Percentiles rank a stretch among this genome's conserved stretches.
Conservation (phyloP, 2,888 invertebrate species). For the Diaphora mendica region DNA sequence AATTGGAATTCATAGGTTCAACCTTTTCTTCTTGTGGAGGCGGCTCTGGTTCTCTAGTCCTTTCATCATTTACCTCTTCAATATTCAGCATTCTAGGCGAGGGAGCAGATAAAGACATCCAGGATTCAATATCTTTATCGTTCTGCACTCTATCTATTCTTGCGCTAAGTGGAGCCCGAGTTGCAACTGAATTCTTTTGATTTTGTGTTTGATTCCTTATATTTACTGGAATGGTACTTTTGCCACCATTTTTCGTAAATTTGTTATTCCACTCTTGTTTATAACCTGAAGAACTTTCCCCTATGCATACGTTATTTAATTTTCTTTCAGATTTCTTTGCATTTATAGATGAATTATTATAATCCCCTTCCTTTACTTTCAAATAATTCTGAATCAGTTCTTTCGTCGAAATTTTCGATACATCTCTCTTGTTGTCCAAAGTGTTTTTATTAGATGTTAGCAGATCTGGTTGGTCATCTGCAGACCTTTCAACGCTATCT, state of each 20-base stretch:
- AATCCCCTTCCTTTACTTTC: slow-evolving; percentile 79
- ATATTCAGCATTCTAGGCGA: slow-evolving; percentile 70
- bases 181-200: slow-evolving; percentile 67
- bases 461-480: slow-evolving; percentile 50
- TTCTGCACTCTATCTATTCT: slow-evolving; percentile 77
- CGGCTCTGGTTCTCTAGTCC: slow-evolving; percentile 34
- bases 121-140: slow-evolving; percentile 82
- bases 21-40: slow-evolving; percentile 33
- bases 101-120: slow-evolving; percentile 81
- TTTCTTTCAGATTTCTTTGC: slow-evolving; percentile 69
- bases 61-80: slow-evolving; percentile 49
- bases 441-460: slow-evolving; percentile 61
- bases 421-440: slow-evolving; percentile 64
- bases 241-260: slow-evolving; percentile 53
- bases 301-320: slow-evolving; percentile 60
- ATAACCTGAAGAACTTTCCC: slow-evolving; percentile 53
- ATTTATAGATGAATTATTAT: slow-evolving; percentile 60
- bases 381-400: slow-evolving; percentile 81
- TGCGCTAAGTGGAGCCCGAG: slow-evolving; percentile 71
- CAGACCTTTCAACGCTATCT: slow-evolving; percentile 54
- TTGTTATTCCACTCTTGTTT: slow-evolving; percentile 77
- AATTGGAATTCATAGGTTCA: slow-evolving; percentile 29
- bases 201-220: slow-evolving; percentile 69
- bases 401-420: slow-evolving; percentile 79
- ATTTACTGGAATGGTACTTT: slow-evolving; percentile 52